Evolutionary conservation across 2,888 invertebrate genomes (phyloP).

Genomic region (Trichogramma evanescens): DNA sequence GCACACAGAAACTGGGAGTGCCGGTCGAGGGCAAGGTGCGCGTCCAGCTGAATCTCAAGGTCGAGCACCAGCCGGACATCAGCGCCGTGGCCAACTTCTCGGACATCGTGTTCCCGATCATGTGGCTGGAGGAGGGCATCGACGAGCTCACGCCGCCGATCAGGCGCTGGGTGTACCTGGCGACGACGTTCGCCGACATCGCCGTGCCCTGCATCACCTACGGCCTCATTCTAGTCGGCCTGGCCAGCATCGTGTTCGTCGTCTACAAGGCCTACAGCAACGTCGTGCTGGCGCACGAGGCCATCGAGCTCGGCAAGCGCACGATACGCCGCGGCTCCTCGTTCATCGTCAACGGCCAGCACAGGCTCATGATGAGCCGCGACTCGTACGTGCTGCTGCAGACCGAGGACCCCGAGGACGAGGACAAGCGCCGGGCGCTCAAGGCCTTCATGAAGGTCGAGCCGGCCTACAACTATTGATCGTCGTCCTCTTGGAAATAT

Average conservation of each 20-base stretch:
- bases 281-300: slow-evolving; percentile 65
- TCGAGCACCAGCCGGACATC: slow-evolving; percentile 66
- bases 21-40: slow-evolving; percentile 76
- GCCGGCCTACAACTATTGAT: slow-evolving; percentile 17
- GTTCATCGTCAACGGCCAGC: slow-evolving; percentile 55
- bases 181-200: slow-evolving; percentile 69
- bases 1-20: slow-evolving; percentile 84
- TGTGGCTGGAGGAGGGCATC: slow-evolving; percentile 86
- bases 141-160: slow-evolving; percentile 74
- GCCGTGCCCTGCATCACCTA: slow-evolving; percentile 66
- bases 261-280: slow-evolving; percentile 71
- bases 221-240: slow-evolving; percentile 64
- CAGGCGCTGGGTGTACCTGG: slow-evolving; percentile 71
- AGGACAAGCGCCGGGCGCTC: slow-evolving; percentile 11
- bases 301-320: slow-evolving; percentile 69
- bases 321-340: slow-evolving; percentile 63
- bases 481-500: too few species aligned
- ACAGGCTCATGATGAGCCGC: slow-evolving; percentile 51
- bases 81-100: slow-evolving; percentile 69
- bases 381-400: slow-evolving; percentile 55
- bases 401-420: slow-evolving; percentile 29
- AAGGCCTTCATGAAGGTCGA: slow-evolving; percentile 16
- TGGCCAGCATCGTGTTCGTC: slow-evolving; percentile 58
- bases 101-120: slow-evolving; percentile 74
- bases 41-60: slow-evolving; percentile 74